Conservation (phyloP, 2,113 vertebrate species). For the Anas platyrhynchos region DNA sequence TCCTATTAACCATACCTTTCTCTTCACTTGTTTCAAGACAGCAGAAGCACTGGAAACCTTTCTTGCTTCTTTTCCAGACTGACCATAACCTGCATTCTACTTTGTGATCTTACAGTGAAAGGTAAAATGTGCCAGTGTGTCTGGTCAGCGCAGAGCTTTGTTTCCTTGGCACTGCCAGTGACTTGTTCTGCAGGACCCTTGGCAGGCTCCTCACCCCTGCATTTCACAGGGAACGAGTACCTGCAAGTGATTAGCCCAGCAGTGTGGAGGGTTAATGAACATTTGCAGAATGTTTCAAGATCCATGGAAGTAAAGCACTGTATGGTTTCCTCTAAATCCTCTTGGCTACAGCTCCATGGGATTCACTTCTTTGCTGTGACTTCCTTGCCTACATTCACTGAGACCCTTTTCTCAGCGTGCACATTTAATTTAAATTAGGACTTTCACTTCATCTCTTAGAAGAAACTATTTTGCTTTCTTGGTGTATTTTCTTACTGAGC, state of each 20-base stretch:
- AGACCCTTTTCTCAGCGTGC: too few species aligned
- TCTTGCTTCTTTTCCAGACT: neutral
- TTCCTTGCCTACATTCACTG: too few species aligned
- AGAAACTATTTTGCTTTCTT: neutral
- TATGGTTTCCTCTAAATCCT: too few species aligned
- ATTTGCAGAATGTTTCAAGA: too few species aligned
- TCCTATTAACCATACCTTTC: neutral
- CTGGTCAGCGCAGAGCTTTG: neutral
- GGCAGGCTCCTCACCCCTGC: too few species aligned
- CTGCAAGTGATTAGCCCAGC: too few species aligned
- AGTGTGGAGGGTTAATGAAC: too few species aligned
- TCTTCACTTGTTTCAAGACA: neutral
- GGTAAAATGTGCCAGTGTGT: neutral
- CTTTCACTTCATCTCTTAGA: neutral
- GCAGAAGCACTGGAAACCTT: neutral
- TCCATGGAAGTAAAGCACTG: too few species aligned
- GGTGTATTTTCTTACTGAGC: neutral
- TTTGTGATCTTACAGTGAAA: neutral
- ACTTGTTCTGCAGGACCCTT: too few species aligned
- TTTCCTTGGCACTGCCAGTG: neutral
- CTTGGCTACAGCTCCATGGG: too few species aligned
- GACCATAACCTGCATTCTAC: neutral
- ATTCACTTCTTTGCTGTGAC: too few species aligned
- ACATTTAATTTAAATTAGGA: neutral
- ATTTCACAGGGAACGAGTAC: too few species aligned